phyloP scores from a whole-genome alignment of 2,888 invertebrate genomes.

The Xestoiulus laeticollis region DNA sequence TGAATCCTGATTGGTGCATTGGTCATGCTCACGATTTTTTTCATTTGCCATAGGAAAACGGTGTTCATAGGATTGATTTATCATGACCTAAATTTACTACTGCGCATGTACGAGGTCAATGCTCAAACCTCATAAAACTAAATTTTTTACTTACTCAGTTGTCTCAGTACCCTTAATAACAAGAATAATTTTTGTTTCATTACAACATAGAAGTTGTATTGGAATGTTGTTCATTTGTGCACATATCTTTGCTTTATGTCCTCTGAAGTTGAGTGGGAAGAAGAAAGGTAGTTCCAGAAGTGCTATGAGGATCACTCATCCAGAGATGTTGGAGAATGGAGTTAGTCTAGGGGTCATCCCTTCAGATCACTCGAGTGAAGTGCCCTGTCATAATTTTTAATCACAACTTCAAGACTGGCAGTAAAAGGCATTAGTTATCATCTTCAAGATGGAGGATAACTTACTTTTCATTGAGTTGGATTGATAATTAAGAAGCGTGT shows the following conservation, averaged over 20 bases:
- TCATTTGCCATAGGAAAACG: too few relatives aligned
- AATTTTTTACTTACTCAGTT: too few relatives aligned
- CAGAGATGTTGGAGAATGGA: background rate
- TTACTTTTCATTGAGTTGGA: conserved; percentile 14
- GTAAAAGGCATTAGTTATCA: background rate
- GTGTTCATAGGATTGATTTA: too few relatives aligned
- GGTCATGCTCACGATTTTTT: too few relatives aligned
- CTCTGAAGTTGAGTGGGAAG: background rate
- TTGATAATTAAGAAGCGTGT: conserved; percentile 9
- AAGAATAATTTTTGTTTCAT: background rate
- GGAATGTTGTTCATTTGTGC: too few relatives aligned
- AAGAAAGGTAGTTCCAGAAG: background rate
- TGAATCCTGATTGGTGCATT: too few relatives aligned
- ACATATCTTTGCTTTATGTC: background rate
- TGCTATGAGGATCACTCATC: background rate
- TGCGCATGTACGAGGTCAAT: too few relatives aligned
- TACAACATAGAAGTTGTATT: too few relatives aligned
- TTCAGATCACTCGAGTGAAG: background rate
- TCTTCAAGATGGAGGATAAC: background rate
- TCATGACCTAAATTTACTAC: too few relatives aligned
- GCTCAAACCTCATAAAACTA: too few relatives aligned
- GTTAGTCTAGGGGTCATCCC: background rate
- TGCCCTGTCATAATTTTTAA: conserved; percentile 37
- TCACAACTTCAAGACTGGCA: background rate
- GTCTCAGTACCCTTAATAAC: too few relatives aligned